Percentiles rank a stretch among this genome's conserved stretches.
Conservation (phyloP, 2,113 vertebrate genomes). For the Apodemus sylvaticus region DNA sequence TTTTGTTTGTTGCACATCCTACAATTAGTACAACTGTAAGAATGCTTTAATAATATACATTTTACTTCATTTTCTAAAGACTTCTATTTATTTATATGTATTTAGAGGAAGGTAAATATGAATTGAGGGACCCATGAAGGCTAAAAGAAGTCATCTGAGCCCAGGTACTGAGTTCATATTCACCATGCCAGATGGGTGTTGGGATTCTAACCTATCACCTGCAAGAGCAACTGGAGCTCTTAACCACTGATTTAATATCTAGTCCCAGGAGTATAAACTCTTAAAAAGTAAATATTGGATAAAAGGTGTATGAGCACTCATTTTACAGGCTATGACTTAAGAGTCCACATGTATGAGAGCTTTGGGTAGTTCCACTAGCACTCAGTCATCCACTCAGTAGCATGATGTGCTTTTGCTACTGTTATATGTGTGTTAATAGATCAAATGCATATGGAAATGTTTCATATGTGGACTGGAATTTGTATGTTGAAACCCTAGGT, state of each 20-base stretch:
- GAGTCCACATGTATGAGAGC: not conserved
- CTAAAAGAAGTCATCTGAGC: not conserved
- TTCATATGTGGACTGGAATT: not conserved
- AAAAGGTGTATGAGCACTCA: not conserved
- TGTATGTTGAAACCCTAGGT: not conserved
- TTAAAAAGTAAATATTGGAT: slow-evolving; percentile 16
- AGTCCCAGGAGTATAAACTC: not conserved
- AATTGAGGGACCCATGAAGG: not conserved
- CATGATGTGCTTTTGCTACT: not conserved
- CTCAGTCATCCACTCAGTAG: not conserved
- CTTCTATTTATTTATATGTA: not conserved
- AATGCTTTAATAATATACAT: not conserved
- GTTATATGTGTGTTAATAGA: not conserved
- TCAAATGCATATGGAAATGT: not conserved
- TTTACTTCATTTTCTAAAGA: not conserved
- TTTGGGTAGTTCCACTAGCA: not conserved
- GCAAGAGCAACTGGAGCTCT: not conserved
- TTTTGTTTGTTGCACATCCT: not conserved
- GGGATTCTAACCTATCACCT: not conserved
- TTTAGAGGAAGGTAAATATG: not conserved
- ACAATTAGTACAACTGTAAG: not conserved
- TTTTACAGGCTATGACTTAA: not conserved
- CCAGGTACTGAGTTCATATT: not conserved
- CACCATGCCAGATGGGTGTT: too few relatives aligned
- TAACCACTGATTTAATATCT: not conserved